Evolutionary conservation across 2,797 vertebrate genomes (phyloP), one percentile per base, ranked within the genome.

Genomic region (Rhinella marina): DNA sequence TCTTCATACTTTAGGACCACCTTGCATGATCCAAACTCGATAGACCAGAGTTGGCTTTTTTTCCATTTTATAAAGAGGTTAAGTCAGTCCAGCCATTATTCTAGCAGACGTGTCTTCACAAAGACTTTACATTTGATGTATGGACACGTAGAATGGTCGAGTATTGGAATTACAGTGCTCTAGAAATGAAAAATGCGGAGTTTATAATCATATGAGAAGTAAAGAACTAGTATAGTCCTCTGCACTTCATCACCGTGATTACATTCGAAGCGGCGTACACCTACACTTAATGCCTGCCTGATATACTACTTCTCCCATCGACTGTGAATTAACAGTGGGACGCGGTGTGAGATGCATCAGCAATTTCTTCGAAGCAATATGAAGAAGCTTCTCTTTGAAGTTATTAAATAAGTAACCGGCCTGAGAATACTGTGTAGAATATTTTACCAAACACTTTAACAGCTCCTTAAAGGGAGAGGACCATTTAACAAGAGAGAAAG

Each of bases 171-270:
- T 23, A 23, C 68, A 27, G 52, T 4, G 52, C 52, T 72, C 29
- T 84, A 56, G 11, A 56, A 13, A 83, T 83, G 81, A 56, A 23
- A 84, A 50, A 84, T 57, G 66, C 14, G 27, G 11, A 84, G 52
- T 56, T 32, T 56, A 32, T 59, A 59, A 73, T 84, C 27, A 54
- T 54, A 29, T 3, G n/a, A 72, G 48, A 56, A 83, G 50, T 9
- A 56, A 6, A 73, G 66, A 84, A 50, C 13, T 29, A 41, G 21
- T 41, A 72, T 23, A 84, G 23, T 57, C 12, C 13, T 54, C 68
- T 21, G 19, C 11, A 73, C 27, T 73, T 41, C 21, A 80, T 80
- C 78, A 80, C 56, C 78, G 8, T 25, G 23, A 57, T 84, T 6
- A 57, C 54, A 84, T 29, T 57, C 66, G 0, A 23, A 27, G 29